Conservation (phyloP, 2,888 invertebrate species). For the Seladonia tumulorum region DNA sequence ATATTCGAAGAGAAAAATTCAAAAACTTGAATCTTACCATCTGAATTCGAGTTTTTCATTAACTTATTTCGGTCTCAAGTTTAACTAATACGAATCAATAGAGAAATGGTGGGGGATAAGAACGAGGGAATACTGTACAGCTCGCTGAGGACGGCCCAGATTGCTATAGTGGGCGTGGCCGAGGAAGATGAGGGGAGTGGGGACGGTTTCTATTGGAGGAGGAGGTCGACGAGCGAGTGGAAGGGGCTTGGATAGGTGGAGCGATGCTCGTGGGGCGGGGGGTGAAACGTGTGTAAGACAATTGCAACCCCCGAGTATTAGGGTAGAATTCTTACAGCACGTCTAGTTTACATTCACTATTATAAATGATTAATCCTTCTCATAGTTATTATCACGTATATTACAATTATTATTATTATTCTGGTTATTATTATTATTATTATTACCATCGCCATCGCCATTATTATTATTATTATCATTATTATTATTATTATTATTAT, state of each 20-base stretch:
- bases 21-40: not conserved
- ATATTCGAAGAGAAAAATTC: not conserved
- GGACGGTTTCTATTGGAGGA: not conserved
- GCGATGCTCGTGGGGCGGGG: slow-evolving; percentile 16
- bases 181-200: too few relatives aligned
- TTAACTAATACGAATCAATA: not conserved
- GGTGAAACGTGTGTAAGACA: slow-evolving; percentile 42
- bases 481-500: slow-evolving; percentile 64
- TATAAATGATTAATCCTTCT: slow-evolving; percentile 65
- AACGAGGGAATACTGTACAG: not conserved
- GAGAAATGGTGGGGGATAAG: not conserved
- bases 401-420: slow-evolving; percentile 62
- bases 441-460: slow-evolving; percentile 66
- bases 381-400: slow-evolving; percentile 67
- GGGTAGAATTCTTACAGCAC: slow-evolving; percentile 39
- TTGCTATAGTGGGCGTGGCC: not conserved
- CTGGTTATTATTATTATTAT: slow-evolving; percentile 74
- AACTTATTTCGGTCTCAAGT: not conserved
- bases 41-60: not conserved
- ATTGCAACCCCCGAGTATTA: not conserved
- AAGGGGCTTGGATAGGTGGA: not conserved
- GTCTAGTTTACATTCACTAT: slow-evolving; percentile 57
- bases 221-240: not conserved
- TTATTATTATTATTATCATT: slow-evolving; percentile 66
- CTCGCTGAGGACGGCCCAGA: too few relatives aligned